phyloP scores from a whole-genome alignment of 2,113 vertebrate genomes.

The Tringa solitaria region DNA sequence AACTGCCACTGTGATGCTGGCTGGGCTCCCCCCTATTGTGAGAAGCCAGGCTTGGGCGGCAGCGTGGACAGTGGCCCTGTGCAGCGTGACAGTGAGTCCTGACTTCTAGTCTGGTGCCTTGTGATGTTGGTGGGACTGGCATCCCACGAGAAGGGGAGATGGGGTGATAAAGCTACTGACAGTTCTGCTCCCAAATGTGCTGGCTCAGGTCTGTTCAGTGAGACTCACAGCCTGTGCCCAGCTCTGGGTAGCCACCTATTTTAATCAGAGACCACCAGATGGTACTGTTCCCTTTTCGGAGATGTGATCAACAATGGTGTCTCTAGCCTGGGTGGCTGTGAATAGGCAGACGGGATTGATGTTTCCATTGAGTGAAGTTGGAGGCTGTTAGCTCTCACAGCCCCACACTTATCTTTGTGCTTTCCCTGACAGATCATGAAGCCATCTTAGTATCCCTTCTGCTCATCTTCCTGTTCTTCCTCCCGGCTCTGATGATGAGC shows the following conservation, averaged over 20 bases:
- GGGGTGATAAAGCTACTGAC: background rate
- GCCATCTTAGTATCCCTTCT: conserved; percentile 74
- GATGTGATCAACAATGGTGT: background rate
- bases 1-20: conserved; percentile 90
- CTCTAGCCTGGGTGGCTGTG: background rate
- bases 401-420: background rate
- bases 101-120: rapidly evolving
- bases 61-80: conserved; percentile 92
- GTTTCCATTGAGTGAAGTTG: rapidly evolving
- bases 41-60: conserved; percentile 86
- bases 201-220: background rate
- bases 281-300: background rate
- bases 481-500: conserved; percentile 72
- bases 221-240: background rate
- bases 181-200: background rate
- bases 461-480: conserved; percentile 82
- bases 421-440: conserved; percentile 68
- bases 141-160: rapidly evolving
- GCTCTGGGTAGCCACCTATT: background rate
- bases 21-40: conserved; percentile 91
- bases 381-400: background rate
- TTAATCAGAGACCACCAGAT: background rate
- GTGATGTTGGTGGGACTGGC: rapidly evolving
- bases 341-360: rapidly evolving
- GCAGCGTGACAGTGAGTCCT: conserved; percentile 80